Percentiles rank a stretch among this genome's conserved stretches.
Evolutionary conservation across 2,888 invertebrate genomes (phyloP).

Genomic region (Drosophila heteroneura): DNA sequence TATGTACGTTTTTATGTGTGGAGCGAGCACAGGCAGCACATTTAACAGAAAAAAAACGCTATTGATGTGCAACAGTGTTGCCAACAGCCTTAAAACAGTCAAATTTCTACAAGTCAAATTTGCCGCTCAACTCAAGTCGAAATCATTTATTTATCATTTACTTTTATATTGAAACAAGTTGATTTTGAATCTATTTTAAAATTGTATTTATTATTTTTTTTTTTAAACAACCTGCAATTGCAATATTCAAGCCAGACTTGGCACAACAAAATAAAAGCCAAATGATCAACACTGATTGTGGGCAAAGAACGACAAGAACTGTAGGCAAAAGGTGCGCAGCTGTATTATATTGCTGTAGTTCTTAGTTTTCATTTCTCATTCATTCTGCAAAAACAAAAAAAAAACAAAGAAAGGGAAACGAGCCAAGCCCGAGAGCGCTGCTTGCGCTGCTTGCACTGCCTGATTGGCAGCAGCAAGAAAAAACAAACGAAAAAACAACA

Average conservation of each 20-base stretch:
- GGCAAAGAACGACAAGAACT: conserved; percentile 13
- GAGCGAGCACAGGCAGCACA: conserved; percentile 19
- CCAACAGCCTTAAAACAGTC: background rate
- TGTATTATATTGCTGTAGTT: conserved; percentile 29
- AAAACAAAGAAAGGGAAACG: conserved; percentile 28
- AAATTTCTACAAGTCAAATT: background rate
- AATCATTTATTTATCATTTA: background rate
- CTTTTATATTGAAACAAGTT: background rate
- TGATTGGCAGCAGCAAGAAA: conserved; percentile 24
- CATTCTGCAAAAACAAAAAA: conserved; percentile 18
- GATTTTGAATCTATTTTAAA: background rate
- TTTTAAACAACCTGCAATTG: background rate
- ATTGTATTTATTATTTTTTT: background rate
- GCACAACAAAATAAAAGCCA: background rate
- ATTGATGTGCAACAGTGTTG: conserved; percentile 20
- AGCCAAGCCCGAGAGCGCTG: conserved; percentile 33
- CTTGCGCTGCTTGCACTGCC: background rate
- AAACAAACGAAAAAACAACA: conserved; percentile 13
- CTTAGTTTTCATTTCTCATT: conserved; percentile 48
- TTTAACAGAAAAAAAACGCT: conserved; percentile 3
- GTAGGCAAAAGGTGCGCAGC: conserved; percentile 21
- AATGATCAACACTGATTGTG: background rate
- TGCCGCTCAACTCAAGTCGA: background rate
- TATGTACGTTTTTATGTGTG: conserved; percentile 1
- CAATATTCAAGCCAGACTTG: background rate